phyloP scores from a whole-genome alignment of 2,888 invertebrate species.

The Galerucella nymphaeae region DNA sequence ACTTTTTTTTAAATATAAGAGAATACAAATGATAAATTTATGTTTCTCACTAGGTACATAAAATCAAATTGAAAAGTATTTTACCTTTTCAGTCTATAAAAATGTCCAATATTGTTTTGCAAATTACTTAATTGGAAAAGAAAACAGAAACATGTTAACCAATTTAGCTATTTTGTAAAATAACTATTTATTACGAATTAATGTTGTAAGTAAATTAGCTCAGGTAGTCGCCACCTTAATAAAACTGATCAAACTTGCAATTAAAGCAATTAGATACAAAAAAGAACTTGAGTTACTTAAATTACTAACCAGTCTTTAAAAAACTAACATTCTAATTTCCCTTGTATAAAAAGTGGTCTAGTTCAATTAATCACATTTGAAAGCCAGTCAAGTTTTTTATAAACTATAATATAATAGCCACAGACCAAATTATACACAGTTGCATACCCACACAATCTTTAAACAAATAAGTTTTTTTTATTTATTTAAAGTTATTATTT shows the following conservation, averaged over 20 bases:
- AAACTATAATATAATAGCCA: slow-evolving; percentile 2
- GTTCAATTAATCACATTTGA: slow-evolving; percentile 1
- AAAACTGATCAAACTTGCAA: neutral
- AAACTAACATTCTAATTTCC: slow-evolving; percentile 9
- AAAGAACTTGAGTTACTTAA: neutral
- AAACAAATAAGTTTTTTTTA: neutral
- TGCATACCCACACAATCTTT: neutral
- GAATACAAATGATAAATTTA: no score
- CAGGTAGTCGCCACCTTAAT: neutral
- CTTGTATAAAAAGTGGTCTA: slow-evolving; percentile 6
- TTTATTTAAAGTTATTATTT: neutral
- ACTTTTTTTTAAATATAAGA: no score
- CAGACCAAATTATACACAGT: neutral
- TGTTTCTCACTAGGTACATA: no score
- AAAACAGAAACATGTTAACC: no score
- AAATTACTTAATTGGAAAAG: no score
- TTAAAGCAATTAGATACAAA: neutral
- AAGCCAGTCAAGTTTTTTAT: neutral
- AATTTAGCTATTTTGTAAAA: no score
- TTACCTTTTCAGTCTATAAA: no score
- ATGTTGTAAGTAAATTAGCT: no score
- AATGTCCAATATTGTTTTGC: no score
- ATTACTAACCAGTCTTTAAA: neutral
- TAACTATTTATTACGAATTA: no score
- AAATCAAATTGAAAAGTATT: no score